Evolutionary conservation across 2,888 invertebrate genomes (phyloP), one percentile per base, ranked within the genome.

Genomic region (Plagodis pulveraria): DNA sequence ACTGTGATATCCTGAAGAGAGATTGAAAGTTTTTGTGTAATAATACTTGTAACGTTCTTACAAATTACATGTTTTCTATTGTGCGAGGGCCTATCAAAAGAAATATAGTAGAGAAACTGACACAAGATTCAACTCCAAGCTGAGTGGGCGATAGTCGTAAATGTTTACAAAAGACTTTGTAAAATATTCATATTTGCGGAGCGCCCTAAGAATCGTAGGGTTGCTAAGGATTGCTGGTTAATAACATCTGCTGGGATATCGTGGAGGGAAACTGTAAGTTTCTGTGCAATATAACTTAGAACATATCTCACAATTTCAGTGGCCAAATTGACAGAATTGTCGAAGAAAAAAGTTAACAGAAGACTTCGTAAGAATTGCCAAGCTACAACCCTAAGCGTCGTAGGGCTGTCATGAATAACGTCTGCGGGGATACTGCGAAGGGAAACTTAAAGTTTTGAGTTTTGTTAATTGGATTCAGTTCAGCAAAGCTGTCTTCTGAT

Each of bases 141-240:
- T 51, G 74, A 77, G 72, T 74, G 79, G 72, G 72, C 59, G 69
- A 71, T 62, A 72, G 68, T 71, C 70, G 71, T 74, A 74, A 80
- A 73, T 74, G 74, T 71, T 76, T 73, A 77, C 76, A 80, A 80
- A 77, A 78, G 75, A 74, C 72, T 72, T 72, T 58, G 66, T 80
- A 69, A 80, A 80, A 82, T 83, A 82, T 83, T 82, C 78, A 81
- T 81, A 78, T 78, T 77, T 69, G 51, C 65, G 62, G 45, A 56
- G 60, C 62, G 58, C 59, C 65, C 48, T 65, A 49, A 63, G 56
- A 62, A 51, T 45, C 11, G 33, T 40, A 72, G 63, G 70, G 67
- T 57, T 70, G 67, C 38, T 52, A 43, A 40, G 12, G 45, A n/a
- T n/a, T n/a, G n/a, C n/a, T n/a, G n/a, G 54, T 44, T 44, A 62